Evolutionary conservation across 2,113 vertebrate species (phyloP).

Genomic region (Scomber colias): DNA sequence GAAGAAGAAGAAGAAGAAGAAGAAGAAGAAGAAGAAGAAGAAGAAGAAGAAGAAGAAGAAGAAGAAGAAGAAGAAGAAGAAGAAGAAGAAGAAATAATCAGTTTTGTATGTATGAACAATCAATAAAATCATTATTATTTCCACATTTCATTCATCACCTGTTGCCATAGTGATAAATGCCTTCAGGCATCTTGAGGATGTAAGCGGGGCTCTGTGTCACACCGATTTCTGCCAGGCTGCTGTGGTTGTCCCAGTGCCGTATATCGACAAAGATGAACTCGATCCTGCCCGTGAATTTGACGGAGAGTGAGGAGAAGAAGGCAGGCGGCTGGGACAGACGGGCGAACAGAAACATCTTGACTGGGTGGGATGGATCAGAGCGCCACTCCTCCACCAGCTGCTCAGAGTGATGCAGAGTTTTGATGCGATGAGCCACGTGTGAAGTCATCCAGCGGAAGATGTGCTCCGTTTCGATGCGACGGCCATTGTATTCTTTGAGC

Average conservation of each 20-base stretch:
- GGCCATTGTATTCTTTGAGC: constrained; percentile 94
- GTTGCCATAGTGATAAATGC: constrained; percentile 96
- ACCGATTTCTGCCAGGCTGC: constrained; percentile 90
- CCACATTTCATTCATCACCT: constrained; percentile 64
- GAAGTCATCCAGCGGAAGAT: constrained; percentile 99
- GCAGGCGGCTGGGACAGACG: constrained; percentile 93
- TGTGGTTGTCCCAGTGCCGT: constrained; percentile 91
- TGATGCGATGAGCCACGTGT: constrained; percentile 93
- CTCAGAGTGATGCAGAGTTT: constrained; percentile 89
- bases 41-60: background rate
- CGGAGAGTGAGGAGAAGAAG: constrained; percentile 95
- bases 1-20: background rate
- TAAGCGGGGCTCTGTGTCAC: constrained; percentile 91
- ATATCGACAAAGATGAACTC: constrained; percentile 98
- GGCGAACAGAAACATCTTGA: constrained; percentile 97
- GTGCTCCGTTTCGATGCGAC: constrained; percentile 89
- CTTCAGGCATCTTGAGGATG: constrained; percentile 96
- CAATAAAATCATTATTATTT: background rate
- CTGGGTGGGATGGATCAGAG: constrained; percentile 86
- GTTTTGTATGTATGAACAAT: background rate
- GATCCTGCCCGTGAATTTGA: constrained; percentile 98
- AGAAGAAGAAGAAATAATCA: background rate
- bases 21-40: no score
- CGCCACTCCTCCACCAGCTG: constrained; percentile 93
- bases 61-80: background rate